Base-by-base conservation (phyloP, 2,888 invertebrate genomes). In the Xestia rhomboidea region DNA sequence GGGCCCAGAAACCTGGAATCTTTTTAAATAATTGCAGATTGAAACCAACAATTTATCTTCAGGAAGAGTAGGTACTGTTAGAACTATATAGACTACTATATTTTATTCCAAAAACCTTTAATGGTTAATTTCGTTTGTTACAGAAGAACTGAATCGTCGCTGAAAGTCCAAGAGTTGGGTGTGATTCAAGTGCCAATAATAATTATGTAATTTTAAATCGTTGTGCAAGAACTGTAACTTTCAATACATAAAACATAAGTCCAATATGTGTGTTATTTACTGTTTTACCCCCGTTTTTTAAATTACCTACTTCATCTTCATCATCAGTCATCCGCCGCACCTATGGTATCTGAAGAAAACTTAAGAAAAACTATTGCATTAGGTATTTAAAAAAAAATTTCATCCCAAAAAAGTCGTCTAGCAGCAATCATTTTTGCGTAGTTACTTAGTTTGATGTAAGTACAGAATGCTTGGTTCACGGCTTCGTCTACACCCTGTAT, bases 171-270 rank as follows among this genome's bases (percentile, higher is more conserved):
- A 82, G 66, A 74, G 74, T 68, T 67, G 62, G 68, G 70, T 72
- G 82, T 84, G 68, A 85, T 68, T 70, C 74, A 84, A 82, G 90
- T 90, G 89, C 90, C 89, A 90, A 88, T 83, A 87, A 86, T 62
- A 34, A 41, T 77, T 82, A 87, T 85, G 64, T 82, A 85, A 63
- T 77, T 44, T 73, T 73, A 81, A 79, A 77, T 76, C 57, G 68
- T 10, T 72, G 68, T 86, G 69, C 68, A 68, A 81, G 82, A 77
- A 76, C 71, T 81, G 68, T 81, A 76, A 84, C 80, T 86, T 88
- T 88, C 70, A 83, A 81, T 84, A 83, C 81, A 80, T 72, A 73
- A 73, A 80, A 82, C 34, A 62, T 51, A 79, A 82, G 68, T 73
- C 41, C 69, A 70, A 68, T 51, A 10, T 3, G 63, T 72, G 71